These are phyloP conservation scores for Itoplectis maculator DNA, from an alignment of 2,888 invertebrate genomes.

Conservation along the genomic window DNA sequence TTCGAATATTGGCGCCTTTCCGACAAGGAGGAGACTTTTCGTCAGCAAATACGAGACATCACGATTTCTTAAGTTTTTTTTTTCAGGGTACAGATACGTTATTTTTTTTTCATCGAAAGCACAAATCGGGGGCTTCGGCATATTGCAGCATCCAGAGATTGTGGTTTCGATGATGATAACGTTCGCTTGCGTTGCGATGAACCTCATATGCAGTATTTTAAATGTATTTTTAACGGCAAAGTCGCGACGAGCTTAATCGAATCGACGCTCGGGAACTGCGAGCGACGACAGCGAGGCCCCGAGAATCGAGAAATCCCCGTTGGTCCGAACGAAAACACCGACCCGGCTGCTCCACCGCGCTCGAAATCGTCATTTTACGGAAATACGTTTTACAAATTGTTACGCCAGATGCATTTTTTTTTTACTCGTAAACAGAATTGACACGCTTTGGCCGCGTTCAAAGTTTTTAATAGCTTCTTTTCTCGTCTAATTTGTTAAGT, in stretches of 20 bases:
- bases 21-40: neutral
- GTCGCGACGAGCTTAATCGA: neutral
- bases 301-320: neutral
- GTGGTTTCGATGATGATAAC: slow-evolving; percentile 43
- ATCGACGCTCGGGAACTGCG: neutral
- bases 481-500: slow-evolving; percentile 33
- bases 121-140: neutral
- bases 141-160: slow-evolving; percentile 1
- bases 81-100: neutral
- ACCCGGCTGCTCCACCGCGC: neutral
- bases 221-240: slow-evolving; percentile 48
- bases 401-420: slow-evolving; percentile 58
- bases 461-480: slow-evolving; percentile 40
- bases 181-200: slow-evolving; percentile 37
- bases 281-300: too few species aligned
- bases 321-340: neutral
- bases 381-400: slow-evolving; percentile 42
- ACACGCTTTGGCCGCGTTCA: slow-evolving; percentile 37
- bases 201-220: slow-evolving; percentile 56
- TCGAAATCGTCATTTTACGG: slow-evolving; percentile 9
- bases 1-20: neutral
- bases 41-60: slow-evolving; percentile 5
- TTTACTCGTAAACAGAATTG: slow-evolving; percentile 35
- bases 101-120: neutral
- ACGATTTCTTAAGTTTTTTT: slow-evolving; percentile 1